phyloP scores from a whole-genome alignment of 2,888 invertebrate genomes.

The Lepas anatifera region DNA sequence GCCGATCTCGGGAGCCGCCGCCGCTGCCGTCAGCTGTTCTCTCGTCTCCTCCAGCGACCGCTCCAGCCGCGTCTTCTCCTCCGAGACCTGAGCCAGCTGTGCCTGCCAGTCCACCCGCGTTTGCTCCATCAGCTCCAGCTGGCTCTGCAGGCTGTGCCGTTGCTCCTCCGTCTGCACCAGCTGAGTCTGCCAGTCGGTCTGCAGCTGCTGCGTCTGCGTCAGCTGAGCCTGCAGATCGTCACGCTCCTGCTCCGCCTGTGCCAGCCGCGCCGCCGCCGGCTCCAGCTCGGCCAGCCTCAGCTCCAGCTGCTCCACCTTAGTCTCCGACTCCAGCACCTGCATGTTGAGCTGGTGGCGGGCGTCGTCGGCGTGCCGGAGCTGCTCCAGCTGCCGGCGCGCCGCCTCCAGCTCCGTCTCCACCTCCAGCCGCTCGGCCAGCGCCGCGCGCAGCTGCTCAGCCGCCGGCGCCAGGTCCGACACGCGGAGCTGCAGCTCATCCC shows the following conservation, averaged over 20 bases:
- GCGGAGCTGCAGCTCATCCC: neutral
- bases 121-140: too few relatives aligned
- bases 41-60: neutral
- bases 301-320: neutral
- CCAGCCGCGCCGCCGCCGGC: neutral
- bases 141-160: too few relatives aligned
- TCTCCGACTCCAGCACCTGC: constrained; percentile 5
- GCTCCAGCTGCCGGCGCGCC: neutral
- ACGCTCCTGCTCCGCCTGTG: neutral
- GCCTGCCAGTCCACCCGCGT: neutral
- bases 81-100: neutral
- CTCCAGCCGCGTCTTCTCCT: neutral
- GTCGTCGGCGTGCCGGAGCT: neutral
- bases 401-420: neutral
- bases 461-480: neutral
- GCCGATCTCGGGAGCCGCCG: neutral
- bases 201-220: too few relatives aligned
- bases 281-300: constrained; percentile 5
- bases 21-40: neutral
- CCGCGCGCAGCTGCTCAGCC: neutral
- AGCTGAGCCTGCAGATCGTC: neutral
- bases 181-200: too few relatives aligned
- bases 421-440: neutral
- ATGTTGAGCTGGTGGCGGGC: neutral
- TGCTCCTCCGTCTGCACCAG: neutral